These are phyloP conservation scores for Ariolimax columbianus DNA, from an alignment of 2,888 invertebrate genomes.

Conservation along the genomic window DNA sequence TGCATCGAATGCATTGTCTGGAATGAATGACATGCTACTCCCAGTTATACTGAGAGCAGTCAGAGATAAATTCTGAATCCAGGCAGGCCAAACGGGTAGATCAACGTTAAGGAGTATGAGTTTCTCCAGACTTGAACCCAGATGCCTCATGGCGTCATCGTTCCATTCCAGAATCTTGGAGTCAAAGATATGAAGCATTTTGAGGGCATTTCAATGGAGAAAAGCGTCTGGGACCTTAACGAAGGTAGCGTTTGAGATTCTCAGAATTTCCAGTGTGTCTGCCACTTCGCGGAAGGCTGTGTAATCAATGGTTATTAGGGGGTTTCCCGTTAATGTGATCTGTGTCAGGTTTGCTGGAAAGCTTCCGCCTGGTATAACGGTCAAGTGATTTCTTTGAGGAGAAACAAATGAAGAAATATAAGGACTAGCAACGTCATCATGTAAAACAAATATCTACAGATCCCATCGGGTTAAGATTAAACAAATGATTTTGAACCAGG, in stretches of 20 bases:
- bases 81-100: background rate
- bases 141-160: background rate
- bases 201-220: background rate
- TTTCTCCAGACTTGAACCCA: background rate
- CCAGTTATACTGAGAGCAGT: background rate
- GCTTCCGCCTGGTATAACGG: background rate
- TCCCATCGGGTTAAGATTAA: too few relatives aligned
- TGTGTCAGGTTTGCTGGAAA: background rate
- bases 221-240: conserved; percentile 9
- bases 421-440: too few relatives aligned
- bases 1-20: background rate
- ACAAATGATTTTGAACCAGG: too few relatives aligned
- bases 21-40: background rate
- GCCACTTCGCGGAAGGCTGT: background rate
- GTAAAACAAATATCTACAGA: too few relatives aligned
- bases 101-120: background rate
- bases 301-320: background rate
- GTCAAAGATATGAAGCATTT: background rate
- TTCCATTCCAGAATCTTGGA: conserved; percentile 7
- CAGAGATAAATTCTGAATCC: background rate
- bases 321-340: background rate
- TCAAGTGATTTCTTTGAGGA: background rate
- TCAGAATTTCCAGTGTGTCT: background rate
- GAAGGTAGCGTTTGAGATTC: background rate
- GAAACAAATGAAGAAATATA: background rate